These are phyloP conservation scores for Campoletis sonorensis DNA, from an alignment of 1,140 invertebrate species.

Conservation along the genomic window DNA sequence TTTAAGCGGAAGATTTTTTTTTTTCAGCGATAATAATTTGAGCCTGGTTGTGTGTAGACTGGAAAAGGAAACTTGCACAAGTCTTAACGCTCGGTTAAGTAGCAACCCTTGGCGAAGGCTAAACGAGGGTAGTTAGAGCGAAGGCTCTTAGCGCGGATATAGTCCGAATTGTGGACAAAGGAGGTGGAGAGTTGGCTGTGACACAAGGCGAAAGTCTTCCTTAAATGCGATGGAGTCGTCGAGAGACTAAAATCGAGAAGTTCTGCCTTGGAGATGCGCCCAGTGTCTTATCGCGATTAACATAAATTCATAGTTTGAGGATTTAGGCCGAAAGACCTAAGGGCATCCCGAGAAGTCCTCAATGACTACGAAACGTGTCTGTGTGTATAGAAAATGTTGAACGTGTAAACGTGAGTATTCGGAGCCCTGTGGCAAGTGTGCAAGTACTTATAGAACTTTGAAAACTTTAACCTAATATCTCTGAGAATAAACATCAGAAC, in stretches of 20 bases:
- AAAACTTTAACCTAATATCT: neutral
- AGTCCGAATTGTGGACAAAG: conserved; percentile 11
- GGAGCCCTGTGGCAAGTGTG: neutral
- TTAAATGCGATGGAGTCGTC: conserved; percentile 52
- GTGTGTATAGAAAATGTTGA: neutral
- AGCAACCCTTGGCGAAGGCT: conserved; percentile 43
- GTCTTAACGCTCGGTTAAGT: conserved; percentile 70
- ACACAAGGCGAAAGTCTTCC: conserved; percentile 38
- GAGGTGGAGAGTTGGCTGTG: conserved; percentile 12
- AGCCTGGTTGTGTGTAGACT: conserved; percentile 40
- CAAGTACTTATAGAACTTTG: neutral
- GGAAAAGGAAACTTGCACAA: conserved; percentile 60
- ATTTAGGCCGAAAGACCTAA: conserved; percentile 62
- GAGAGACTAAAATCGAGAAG: conserved; percentile 53
- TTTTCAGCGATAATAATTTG: conserved; percentile 48
- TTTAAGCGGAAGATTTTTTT: conserved; percentile 14
- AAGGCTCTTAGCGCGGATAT: conserved; percentile 36
- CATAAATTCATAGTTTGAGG: conserved; percentile 73
- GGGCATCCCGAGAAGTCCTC: conserved; percentile 50
- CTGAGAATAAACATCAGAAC: too few relatives aligned
- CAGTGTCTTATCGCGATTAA: conserved; percentile 72
- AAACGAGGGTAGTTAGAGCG: conserved; percentile 51
- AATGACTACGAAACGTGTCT: too few relatives aligned
- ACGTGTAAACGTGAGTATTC: neutral
- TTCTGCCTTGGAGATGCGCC: conserved; percentile 59